Base-by-base conservation (phyloP, 2,888 invertebrate species). In the Leucoptera coffeella region DNA sequence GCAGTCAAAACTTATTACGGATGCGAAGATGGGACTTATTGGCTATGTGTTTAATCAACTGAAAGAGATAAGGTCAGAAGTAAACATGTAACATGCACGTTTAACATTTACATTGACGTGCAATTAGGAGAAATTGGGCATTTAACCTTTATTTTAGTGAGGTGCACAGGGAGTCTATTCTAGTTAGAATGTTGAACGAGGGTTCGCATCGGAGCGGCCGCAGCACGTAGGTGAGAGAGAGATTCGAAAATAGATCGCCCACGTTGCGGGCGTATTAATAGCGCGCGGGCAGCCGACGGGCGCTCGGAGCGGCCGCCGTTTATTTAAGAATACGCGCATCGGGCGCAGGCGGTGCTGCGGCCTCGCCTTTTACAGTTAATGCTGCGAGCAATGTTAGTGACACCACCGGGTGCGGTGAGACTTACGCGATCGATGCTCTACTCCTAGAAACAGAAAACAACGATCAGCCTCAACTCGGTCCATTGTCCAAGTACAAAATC, bases 381-480 rank as follows among this genome's bases (percentile, higher is more conserved):
- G 46, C n/a, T 51, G 50, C 45, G 55, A 43, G 48, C 49, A 51
- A 52, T 39, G 64, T 69, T 67, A 69, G 67, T 67, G 65, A 65
- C 67, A 69, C 67, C 67, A 67, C 62, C 58, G 52, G 59, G 57
- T 67, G 67, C 65, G 65, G 67, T 67, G 67, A 58, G 58, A 72
- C 72, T 72, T 72, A 72, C 72, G 60, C 60, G 61, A 67, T 71
- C 59, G 72, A 72, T 46, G 72, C 69, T 71, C 72, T 72, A 72
- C 69, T 65, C 71, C 72, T 72, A 72, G 64, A 72, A 72, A 72
- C 60, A 72, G 59, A 67, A 72, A 65, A 69, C 59, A 64, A 64
- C 65, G 62, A 55, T 65, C 64, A 67, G 64, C 62, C 55, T 60
- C 65, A 57, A 61, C 55, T 46, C 45, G 25, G 29, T 23, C 21